Evolutionary conservation across 1,140 invertebrate species (phyloP).

Genomic region (Riptortus pedestris): DNA sequence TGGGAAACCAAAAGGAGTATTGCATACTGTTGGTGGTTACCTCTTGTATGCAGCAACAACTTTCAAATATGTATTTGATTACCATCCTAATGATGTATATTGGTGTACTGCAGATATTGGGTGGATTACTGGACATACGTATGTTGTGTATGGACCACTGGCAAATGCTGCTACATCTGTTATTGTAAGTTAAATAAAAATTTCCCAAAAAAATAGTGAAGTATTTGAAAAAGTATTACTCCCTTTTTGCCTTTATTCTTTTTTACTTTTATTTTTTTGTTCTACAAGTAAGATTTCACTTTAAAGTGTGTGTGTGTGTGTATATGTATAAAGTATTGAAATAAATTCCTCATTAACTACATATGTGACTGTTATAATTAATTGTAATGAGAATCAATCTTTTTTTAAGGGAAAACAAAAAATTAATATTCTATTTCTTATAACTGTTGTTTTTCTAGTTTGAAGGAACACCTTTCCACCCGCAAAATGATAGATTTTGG

Average conservation of each 20-base stretch:
- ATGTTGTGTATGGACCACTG: conserved; percentile 88
- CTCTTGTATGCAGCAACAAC: conserved; percentile 81
- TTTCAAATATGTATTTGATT: conserved; percentile 92
- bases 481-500: conserved; percentile 86
- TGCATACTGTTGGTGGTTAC: conserved; percentile 90
- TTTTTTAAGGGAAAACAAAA: no score
- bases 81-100: conserved; percentile 79
- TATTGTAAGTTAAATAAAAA: conserved; percentile 63
- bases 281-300: no score
- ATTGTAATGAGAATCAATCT: no score
- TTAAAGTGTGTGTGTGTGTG: no score
- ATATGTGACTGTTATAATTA: no score
- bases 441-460: conserved; percentile 71
- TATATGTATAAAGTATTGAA: no score
- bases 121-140: conserved; percentile 96
- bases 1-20: conserved; percentile 92
- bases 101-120: conserved; percentile 99
- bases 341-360: no score
- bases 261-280: no score
- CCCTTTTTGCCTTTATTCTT: no score
- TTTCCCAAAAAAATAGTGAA: no score
- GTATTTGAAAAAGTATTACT: no score
- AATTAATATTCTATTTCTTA: no score
- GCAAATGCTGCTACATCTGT: conserved; percentile 88
- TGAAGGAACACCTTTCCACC: conserved; percentile 89